phyloP scores from a whole-genome alignment of 2,113 vertebrate species.

The Salvelinus namaycush region DNA sequence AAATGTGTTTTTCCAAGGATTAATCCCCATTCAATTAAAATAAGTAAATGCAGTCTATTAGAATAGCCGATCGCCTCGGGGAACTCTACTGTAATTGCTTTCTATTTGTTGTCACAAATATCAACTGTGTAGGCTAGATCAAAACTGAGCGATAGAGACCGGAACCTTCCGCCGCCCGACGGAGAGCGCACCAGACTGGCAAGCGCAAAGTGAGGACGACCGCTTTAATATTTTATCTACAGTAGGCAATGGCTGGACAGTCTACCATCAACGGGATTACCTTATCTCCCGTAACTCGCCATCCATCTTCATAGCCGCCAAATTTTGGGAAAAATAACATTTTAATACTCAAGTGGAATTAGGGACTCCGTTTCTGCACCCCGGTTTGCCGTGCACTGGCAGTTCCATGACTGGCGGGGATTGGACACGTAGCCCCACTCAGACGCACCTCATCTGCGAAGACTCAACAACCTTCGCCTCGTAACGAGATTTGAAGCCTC shows the following conservation, averaged over 20 bases:
- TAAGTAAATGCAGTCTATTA: neutral
- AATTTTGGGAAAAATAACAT: constrained; percentile 25
- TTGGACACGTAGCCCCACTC: constrained; percentile 15
- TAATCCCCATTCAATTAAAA: constrained; percentile 7
- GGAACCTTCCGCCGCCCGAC: constrained; percentile 40
- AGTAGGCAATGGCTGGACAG: constrained; percentile 27
- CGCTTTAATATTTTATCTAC: constrained; percentile 53
- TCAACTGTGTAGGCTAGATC: constrained; percentile 33
- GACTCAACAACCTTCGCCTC: constrained; percentile 31
- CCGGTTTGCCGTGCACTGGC: constrained; percentile 47
- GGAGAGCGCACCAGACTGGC: constrained; percentile 35
- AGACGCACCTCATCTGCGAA: constrained; percentile 39
- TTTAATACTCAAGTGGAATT: constrained; percentile 14
- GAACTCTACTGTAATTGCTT: constrained; percentile 42
- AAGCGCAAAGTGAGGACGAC: constrained; percentile 30
- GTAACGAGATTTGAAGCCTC: constrained; percentile 11
- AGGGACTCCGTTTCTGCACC: neutral
- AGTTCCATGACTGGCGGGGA: constrained; percentile 48
- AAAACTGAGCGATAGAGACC: constrained; percentile 24
- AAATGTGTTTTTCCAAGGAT: neutral
- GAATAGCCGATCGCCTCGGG: constrained; percentile 2
- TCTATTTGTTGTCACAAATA: constrained; percentile 46
- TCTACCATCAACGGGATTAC: constrained; percentile 29
- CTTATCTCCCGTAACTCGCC: constrained; percentile 14
- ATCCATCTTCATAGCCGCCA: neutral